A percentile compares a stretch with the other conserved stretches of the same genome.
Evolutionary conservation across 2,113 vertebrate genomes (phyloP).

Genomic region (Hylia prasina): DNA sequence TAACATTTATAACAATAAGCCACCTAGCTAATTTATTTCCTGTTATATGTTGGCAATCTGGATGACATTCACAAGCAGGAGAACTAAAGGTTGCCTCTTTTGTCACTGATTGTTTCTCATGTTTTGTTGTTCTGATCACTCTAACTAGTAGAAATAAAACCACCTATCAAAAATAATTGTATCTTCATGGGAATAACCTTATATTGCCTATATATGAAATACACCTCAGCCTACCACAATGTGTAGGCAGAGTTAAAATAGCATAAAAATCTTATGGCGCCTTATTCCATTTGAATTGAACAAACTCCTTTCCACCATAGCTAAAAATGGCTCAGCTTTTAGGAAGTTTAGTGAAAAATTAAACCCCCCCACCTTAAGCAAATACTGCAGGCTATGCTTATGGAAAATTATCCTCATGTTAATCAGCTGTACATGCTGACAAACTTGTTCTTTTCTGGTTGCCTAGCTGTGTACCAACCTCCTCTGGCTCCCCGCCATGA

Average conservation of each 20-base stretch:
- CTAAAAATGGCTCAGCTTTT: conserved; percentile 3
- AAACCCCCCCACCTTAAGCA: conserved; percentile 19
- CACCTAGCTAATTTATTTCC: not conserved
- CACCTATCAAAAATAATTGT: not conserved
- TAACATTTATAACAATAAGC: not conserved
- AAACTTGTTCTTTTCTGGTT: conserved; percentile 68
- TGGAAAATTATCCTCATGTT: conserved; percentile 58
- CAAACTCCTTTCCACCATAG: not conserved
- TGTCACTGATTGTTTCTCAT: not conserved
- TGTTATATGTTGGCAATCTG: not conserved
- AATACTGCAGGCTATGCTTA: conserved; percentile 13
- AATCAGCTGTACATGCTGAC: conserved; percentile 72
- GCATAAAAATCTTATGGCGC: not conserved
- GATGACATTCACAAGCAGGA: not conserved
- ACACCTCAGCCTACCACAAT: not conserved
- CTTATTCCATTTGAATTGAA: not conserved
- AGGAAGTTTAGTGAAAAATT: conserved; percentile 29
- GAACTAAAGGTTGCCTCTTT: not conserved
- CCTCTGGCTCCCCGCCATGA: conserved; percentile 39
- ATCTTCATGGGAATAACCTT: not conserved
- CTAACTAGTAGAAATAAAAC: not conserved
- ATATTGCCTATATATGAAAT: not conserved
- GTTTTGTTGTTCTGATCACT: not conserved
- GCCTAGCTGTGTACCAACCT: conserved; percentile 53
- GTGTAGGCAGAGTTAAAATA: not conserved